These are phyloP conservation scores for Champsocephalus esox DNA, from an alignment of 2,797 vertebrate species.

Conservation along the genomic window DNA sequence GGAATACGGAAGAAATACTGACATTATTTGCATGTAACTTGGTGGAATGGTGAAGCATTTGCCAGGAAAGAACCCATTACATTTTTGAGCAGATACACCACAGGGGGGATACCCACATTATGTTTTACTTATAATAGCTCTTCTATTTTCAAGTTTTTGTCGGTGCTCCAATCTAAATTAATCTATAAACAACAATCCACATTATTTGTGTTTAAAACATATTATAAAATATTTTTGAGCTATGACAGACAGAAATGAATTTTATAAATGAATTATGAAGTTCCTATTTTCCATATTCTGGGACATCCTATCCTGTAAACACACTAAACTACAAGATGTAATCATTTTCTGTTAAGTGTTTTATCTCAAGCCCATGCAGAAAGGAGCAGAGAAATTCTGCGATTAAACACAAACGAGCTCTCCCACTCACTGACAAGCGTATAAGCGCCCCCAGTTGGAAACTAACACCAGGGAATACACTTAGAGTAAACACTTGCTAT, in stretches of 20 bases:
- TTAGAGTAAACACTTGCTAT: slow-evolving; percentile 65
- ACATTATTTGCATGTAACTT: no score
- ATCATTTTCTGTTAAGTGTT: slow-evolving; percentile 17
- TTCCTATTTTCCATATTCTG: neutral
- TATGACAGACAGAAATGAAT: neutral
- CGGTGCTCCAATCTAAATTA: neutral
- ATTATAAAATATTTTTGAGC: neutral
- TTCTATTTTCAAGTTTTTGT: slow-evolving; percentile 20
- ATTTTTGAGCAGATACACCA: no score
- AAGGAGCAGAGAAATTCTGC: slow-evolving; percentile 19
- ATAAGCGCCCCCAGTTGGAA: slow-evolving; percentile 16
- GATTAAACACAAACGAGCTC: slow-evolving; percentile 27
- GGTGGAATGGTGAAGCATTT: no score
- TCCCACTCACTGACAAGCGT: slow-evolving; percentile 35
- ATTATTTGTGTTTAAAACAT: neutral
- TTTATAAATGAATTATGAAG: neutral
- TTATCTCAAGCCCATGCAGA: neutral
- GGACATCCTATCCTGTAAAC: neutral
- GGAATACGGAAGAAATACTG: no score
- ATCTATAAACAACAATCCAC: neutral
- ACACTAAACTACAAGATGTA: neutral
- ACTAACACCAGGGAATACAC: slow-evolving; percentile 8
- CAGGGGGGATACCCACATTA: no score
- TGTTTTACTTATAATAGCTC: no score
- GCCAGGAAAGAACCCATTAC: no score